These are phyloP conservation scores for Sarcophaga variegata DNA, from an alignment of 2,888 invertebrate genomes.

Conservation along the genomic window DNA sequence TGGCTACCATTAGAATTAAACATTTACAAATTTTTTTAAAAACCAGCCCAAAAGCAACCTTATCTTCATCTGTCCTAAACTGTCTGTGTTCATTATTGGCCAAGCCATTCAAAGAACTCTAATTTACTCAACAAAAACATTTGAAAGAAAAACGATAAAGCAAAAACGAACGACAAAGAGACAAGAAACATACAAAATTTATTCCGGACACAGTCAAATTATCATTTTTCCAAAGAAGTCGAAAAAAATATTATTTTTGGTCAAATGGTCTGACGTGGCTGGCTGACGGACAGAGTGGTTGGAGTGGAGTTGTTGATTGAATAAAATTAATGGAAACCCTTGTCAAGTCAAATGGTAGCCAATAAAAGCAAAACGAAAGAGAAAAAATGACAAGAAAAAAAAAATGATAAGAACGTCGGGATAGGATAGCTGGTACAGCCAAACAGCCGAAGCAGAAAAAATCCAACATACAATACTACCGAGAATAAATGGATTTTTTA, in stretches of 20 bases:
- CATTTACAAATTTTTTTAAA: too few species aligned
- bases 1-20: too few species aligned
- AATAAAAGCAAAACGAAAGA: neutral
- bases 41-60: neutral
- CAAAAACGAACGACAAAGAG: neutral
- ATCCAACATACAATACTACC: too few species aligned
- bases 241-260: neutral
- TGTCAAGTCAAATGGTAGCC: slow-evolving; percentile 37
- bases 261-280: neutral
- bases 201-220: slow-evolving; percentile 48
- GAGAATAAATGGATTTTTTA: too few species aligned
- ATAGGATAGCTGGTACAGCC: slow-evolving; percentile 19
- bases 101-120: neutral
- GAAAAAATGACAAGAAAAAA: slow-evolving; percentile 23
- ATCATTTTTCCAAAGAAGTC: slow-evolving; percentile 57
- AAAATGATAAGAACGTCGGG: slow-evolving; percentile 21
- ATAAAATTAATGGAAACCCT: slow-evolving; percentile 20
- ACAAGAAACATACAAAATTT: neutral
- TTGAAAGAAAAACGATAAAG: neutral
- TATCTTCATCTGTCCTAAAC: neutral
- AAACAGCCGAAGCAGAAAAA: too few species aligned
- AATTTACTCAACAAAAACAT: neutral
- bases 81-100: slow-evolving; percentile 3
- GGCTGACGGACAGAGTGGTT: neutral
- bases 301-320: neutral